phyloP scores from a whole-genome alignment of 2,888 invertebrate species.

The Pachymerium ferrugineum region DNA sequence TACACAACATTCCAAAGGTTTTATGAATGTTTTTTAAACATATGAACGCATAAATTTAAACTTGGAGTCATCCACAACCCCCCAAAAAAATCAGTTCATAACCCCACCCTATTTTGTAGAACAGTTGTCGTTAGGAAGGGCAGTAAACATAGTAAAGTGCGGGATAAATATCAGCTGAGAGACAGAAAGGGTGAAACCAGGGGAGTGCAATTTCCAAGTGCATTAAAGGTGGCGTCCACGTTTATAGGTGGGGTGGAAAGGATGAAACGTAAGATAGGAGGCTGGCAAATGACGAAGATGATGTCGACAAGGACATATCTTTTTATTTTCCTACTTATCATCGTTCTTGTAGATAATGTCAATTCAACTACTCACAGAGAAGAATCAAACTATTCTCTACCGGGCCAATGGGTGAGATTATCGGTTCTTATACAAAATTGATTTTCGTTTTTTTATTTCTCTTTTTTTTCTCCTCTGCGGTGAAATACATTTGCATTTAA shows the following conservation, averaged over 20 bases:
- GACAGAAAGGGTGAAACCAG: not conserved
- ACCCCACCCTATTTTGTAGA: not conserved
- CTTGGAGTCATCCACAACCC: too few relatives aligned
- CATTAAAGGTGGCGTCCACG: not conserved
- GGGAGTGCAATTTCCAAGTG: not conserved
- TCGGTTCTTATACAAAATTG: not conserved
- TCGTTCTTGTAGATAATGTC: not conserved
- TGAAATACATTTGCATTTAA: not conserved
- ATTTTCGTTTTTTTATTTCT: not conserved
- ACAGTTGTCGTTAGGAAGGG: not conserved
- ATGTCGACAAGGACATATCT: not conserved
- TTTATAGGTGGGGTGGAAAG: slow-evolving; percentile 5
- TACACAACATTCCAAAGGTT: too few relatives aligned
- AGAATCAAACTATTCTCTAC: not conserved
- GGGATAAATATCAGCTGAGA: slow-evolving; percentile 1
- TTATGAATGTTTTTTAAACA: too few relatives aligned
- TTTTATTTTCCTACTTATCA: not conserved
- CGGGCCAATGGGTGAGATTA: not conserved
- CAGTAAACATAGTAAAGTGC: slow-evolving; percentile 3
- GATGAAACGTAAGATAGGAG: not conserved
- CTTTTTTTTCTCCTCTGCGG: not conserved
- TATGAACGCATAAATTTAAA: too few relatives aligned
- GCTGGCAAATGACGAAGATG: not conserved
- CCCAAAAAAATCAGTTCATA: not conserved
- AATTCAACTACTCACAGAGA: not conserved